phyloP scores from a whole-genome alignment of 2,113 vertebrate genomes.

The Cyanistes caeruleus region DNA sequence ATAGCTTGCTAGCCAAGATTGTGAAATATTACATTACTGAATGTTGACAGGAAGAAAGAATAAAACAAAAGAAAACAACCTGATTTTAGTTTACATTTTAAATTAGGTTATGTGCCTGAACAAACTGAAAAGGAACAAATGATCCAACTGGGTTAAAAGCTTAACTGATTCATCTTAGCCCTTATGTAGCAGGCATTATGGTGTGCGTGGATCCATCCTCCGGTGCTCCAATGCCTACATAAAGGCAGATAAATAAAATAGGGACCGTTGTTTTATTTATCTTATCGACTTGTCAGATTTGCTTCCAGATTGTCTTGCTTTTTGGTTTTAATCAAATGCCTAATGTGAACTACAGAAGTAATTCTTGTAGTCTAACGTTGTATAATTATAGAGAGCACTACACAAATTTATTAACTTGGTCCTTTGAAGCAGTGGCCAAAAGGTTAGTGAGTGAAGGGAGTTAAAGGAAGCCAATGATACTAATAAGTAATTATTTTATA shows the following conservation, averaged over 20 bases:
- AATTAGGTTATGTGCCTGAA: not conserved
- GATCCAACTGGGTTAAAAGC: not conserved
- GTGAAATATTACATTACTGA: not conserved
- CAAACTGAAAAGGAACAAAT: not conserved
- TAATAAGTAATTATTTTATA: slow-evolving; percentile 91
- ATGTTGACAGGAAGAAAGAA: not conserved
- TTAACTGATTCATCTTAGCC: not conserved
- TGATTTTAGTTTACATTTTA: not conserved
- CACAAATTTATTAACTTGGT: not conserved
- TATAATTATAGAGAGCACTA: not conserved
- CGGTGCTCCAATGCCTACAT: not conserved
- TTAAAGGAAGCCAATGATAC: slow-evolving; percentile 81
- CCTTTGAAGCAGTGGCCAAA: slow-evolving; percentile 7
- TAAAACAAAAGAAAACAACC: not conserved
- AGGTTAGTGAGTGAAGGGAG: slow-evolving; percentile 51
- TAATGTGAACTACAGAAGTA: not conserved
- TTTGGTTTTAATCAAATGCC: slow-evolving; percentile 8
- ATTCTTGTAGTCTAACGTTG: not conserved
- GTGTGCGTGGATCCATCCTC: not conserved
- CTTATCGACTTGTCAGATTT: not conserved
- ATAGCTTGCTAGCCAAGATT: not conserved
- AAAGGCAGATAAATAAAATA: not conserved
- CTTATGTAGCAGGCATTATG: not conserved
- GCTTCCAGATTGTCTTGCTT: not conserved
- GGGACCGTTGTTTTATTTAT: not conserved